Percentiles rank a stretch among this genome's conserved stretches.
phyloP scores from a whole-genome alignment of 1,140 invertebrate species.

The Reticulitermes speratus region DNA sequence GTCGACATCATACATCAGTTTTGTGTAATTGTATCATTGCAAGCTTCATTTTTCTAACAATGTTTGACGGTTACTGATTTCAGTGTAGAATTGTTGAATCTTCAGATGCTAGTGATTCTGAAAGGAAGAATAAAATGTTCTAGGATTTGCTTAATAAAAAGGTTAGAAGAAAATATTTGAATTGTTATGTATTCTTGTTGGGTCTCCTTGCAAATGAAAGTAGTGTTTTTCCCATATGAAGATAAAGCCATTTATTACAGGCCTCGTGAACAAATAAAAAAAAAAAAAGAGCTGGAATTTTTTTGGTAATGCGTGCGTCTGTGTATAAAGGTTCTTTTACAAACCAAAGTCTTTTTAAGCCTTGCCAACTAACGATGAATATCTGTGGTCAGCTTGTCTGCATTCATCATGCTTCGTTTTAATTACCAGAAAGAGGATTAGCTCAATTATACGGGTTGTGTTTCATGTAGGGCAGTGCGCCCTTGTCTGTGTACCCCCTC shows the following conservation, averaged over 20 bases:
- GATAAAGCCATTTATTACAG: background rate
- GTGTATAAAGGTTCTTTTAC: background rate
- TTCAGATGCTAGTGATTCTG: too few species aligned
- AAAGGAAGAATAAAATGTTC: too few species aligned
- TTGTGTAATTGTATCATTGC: too few species aligned
- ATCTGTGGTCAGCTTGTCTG: conserved; percentile 4
- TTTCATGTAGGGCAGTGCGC: background rate
- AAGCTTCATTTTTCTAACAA: too few species aligned
- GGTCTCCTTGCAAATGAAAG: background rate
- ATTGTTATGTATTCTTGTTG: too few species aligned
- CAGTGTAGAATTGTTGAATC: too few species aligned
- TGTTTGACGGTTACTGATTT: too few species aligned
- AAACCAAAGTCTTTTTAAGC: background rate
- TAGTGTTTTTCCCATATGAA: background rate
- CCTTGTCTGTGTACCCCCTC: background rate
- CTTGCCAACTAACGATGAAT: background rate
- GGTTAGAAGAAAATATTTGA: too few species aligned
- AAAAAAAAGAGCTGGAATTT: background rate
- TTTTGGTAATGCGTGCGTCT: background rate
- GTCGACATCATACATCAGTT: too few species aligned
- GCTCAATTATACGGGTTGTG: conserved; percentile 13
- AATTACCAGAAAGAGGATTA: conserved; percentile 19
- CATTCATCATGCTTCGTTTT: conserved; percentile 16
- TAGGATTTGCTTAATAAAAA: too few species aligned
- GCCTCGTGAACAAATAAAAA: background rate